Evolutionary conservation across 2,888 invertebrate genomes (phyloP), one percentile per base, ranked within the genome.

Genomic region (Acronicta leporina): DNA sequence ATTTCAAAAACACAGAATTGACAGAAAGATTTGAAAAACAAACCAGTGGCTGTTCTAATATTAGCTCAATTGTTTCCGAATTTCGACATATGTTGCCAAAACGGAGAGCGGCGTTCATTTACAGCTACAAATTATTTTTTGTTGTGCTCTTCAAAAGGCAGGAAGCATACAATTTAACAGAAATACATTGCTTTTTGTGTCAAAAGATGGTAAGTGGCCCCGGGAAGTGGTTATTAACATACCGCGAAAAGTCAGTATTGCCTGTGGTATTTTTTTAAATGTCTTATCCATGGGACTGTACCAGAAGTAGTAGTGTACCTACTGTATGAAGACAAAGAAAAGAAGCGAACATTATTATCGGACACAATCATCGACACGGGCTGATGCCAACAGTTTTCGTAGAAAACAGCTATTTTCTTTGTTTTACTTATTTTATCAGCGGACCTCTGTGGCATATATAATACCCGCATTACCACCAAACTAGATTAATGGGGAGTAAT

Each of bases 131-230:
- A 42, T 27, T 13, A 35, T 56, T 60, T 51, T 64, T 42, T 46
- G 51, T 46, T 5, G 16, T 42, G 42, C 43, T 42, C 46, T 57
- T 60, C 25, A 63, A 65, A 58, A 50, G 57, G 40, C 72, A 72
- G 72, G 69, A 72, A 67, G 58, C 56, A 40, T 35, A 66, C 48
- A 68, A 66, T 70, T 53, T 58, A 49, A 43, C 60, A 56, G 51
- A 9, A 33, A 46, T 42, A 49, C 30, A 33, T 62, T 55, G 55
- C 30, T 71, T 65, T 65, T 62, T 68, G 58, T 66, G 58, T 41
- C 60, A 55, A 53, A 51, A 52, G 57, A 56, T 45, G 58, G 58
- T 62, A 60, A 68, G 68, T 56, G 66, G 56, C 33, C 20, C 43
- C 70, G 52, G 65, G 71, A 71, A 63, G 51, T 44, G 61, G 52